Evolutionary conservation across 2,797 vertebrate species (phyloP).

Genomic region (Syncerus caffer): DNA sequence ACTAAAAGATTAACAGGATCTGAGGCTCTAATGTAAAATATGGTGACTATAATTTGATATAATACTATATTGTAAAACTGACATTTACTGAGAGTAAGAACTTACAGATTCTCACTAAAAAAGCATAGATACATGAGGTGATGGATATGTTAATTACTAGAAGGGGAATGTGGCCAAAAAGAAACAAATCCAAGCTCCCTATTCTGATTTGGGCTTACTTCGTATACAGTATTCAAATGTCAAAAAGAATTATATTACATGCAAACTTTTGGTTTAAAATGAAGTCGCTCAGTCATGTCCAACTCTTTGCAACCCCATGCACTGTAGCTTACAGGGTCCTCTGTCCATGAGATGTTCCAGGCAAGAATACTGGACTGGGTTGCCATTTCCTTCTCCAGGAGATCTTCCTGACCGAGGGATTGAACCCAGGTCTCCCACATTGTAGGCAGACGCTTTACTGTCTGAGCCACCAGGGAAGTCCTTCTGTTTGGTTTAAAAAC

Average conservation of each 20-base stretch:
- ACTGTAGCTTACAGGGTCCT: background rate
- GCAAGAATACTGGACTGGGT: background rate
- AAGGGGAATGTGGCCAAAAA: background rate
- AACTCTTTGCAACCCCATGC: background rate
- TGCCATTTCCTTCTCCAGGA: background rate
- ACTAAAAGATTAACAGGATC: background rate
- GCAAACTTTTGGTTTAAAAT: background rate
- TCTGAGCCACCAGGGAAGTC: background rate
- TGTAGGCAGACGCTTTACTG: background rate
- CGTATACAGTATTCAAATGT: background rate
- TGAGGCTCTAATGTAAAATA: background rate
- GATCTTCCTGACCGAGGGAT: background rate
- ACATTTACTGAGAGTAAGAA: background rate
- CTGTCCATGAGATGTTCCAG: background rate
- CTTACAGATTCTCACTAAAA: background rate
- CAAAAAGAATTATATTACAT: background rate
- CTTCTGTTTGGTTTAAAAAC: background rate
- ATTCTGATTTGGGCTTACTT: background rate
- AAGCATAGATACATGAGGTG: background rate
- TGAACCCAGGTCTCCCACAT: background rate
- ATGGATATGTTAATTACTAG: background rate
- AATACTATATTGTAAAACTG: background rate
- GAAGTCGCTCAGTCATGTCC: accelerated
- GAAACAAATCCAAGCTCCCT: background rate
- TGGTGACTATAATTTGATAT: background rate